phyloP scores from a whole-genome alignment of 2,113 vertebrate genomes.

The Chionomys nivalis region DNA sequence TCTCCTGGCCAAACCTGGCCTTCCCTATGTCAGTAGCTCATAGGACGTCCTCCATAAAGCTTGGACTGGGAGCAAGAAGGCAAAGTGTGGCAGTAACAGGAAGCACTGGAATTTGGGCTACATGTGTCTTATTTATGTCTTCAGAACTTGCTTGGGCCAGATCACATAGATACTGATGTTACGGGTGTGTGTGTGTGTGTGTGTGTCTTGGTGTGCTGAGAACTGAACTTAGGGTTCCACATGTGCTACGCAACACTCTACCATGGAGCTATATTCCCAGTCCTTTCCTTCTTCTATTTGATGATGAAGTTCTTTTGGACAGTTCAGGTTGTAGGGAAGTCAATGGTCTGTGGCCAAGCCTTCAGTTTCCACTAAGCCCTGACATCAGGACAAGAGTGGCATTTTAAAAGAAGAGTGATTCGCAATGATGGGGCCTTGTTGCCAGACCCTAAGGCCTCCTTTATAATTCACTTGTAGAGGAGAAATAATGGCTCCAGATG shows the following conservation, averaged over 20 bases:
- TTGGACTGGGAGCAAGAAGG: not conserved
- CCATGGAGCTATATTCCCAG: not conserved
- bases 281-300: not conserved
- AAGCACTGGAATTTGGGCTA: not conserved
- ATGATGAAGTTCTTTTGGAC: not conserved
- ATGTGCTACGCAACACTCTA: not conserved
- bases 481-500: not conserved
- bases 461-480: not conserved
- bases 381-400: not conserved
- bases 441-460: not conserved
- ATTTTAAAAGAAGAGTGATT: not conserved
- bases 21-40: not conserved
- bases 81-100: not conserved
- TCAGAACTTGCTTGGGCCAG: not conserved
- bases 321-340: not conserved
- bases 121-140: not conserved
- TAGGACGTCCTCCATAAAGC: not conserved
- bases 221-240: not conserved
- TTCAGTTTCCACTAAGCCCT: not conserved
- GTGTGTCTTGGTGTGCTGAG: not conserved
- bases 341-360: not conserved
- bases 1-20: not conserved
- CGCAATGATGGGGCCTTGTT: not conserved
- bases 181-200: not conserved
- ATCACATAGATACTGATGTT: not conserved